These are phyloP conservation scores for Eutrigla gurnardus DNA, from an alignment of 2,797 vertebrate species.

Conservation along the genomic window DNA sequence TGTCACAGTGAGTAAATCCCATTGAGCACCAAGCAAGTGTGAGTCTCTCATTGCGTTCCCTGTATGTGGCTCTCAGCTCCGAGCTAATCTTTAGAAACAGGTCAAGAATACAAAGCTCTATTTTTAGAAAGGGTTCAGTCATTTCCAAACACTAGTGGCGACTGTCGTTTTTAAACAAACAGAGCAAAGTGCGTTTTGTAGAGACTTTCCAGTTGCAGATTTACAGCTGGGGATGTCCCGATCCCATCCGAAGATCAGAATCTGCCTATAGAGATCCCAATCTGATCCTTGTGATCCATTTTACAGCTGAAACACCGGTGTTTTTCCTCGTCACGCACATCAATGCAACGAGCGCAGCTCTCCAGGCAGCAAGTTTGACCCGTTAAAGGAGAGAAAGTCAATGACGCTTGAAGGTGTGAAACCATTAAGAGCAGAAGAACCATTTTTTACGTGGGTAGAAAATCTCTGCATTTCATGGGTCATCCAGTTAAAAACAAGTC, in stretches of 20 bases:
- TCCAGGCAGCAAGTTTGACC: slow-evolving; percentile 12
- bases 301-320: no score
- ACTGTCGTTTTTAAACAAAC: neutral
- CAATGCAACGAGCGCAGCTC: neutral
- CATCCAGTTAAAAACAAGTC: neutral
- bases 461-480: neutral
- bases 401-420: slow-evolving; percentile 36
- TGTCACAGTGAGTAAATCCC: no score
- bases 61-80: slow-evolving; percentile 6
- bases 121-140: slow-evolving; percentile 3
- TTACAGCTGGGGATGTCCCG: neutral
- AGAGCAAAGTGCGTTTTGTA: neutral
- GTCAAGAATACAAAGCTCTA: neutral
- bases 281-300: no score
- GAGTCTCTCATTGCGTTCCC: neutral
- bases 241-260: no score
- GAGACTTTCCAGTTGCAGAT: no score
- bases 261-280: no score
- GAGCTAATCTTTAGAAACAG: slow-evolving; percentile 12
- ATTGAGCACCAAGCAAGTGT: neutral
- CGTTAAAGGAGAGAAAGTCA: slow-evolving; percentile 24
- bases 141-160: neutral
- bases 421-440: slow-evolving; percentile 27
- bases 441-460: neutral
- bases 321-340: no score